A percentile compares a stretch with the other conserved stretches of the same genome.
Conservation (phyloP, 2,113 vertebrate species). For the Pseudorhombus dupliciocellatus region DNA sequence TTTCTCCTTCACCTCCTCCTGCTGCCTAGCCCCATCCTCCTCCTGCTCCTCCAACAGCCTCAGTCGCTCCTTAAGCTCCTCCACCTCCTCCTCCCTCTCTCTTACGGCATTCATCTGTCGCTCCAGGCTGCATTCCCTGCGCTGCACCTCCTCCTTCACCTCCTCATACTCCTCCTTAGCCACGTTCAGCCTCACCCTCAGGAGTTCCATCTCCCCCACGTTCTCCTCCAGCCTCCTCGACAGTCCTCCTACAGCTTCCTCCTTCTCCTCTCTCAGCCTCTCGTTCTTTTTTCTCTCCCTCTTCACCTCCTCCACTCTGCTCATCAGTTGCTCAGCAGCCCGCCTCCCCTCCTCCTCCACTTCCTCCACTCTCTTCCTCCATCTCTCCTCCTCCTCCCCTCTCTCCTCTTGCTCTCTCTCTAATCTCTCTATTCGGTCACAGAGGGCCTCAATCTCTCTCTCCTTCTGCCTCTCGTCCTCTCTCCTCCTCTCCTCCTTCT, state of each 20-base stretch:
- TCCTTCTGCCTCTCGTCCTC: conserved; percentile 48
- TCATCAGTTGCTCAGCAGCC: conserved; percentile 13
- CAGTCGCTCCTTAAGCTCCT: conserved; percentile 45
- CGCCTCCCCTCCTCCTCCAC: conserved; percentile 9
- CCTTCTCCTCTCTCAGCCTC: conserved; percentile 13
- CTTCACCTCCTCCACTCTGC: conserved; percentile 20
- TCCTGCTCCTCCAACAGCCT: conserved; percentile 35
- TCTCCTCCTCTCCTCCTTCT: conserved; percentile 12
- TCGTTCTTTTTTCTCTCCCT: conserved; percentile 18
- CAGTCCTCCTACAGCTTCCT: conserved; percentile 18
- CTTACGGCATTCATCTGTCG: conserved; percentile 55
- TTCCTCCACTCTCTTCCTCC: conserved; percentile 29
- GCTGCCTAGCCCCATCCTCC: conserved; percentile 34
- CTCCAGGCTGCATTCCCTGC: conserved; percentile 56
- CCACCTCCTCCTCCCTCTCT: conserved; percentile 59
- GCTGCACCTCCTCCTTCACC: conserved; percentile 40
- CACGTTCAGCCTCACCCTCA: conserved; percentile 41
- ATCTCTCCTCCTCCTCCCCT: conserved; percentile 29
- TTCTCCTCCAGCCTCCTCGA: conserved; percentile 34
- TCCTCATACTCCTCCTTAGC: conserved; percentile 58
- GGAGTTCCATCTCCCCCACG: conserved; percentile 43
- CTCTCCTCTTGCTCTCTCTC: conserved; percentile 27
- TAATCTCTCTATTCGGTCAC: conserved; percentile 46
- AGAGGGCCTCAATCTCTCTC: conserved; percentile 40
- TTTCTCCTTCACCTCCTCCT: conserved; percentile 8